phyloP scores from a whole-genome alignment of 2,888 invertebrate genomes.

The Epinotia brunnichana region DNA sequence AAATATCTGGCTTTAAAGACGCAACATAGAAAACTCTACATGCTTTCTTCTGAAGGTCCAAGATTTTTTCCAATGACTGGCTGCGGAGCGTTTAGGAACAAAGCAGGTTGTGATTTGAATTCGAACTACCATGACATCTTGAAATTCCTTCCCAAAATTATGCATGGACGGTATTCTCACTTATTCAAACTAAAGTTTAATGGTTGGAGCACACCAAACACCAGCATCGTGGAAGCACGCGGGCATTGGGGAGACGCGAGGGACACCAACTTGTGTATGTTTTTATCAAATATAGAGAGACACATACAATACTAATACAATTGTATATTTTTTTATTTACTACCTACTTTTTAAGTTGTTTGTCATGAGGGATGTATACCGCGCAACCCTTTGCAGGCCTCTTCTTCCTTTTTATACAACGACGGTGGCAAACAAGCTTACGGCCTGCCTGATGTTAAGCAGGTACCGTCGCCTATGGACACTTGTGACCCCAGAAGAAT shows the following conservation, averaged over 20 bases:
- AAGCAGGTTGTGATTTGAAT: constrained; percentile 13
- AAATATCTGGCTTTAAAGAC: constrained; percentile 22
- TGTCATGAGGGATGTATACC: no score
- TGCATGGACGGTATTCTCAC: constrained; percentile 13
- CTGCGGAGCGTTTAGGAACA: constrained; percentile 39
- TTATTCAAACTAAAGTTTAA: constrained; percentile 17
- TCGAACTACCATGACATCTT: constrained; percentile 20
- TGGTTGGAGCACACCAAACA: not conserved
- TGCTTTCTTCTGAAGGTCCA: constrained; percentile 24
- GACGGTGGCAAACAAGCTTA: no score
- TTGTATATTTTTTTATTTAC: constrained; percentile 2
- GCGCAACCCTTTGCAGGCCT: no score
- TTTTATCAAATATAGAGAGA: constrained; percentile 40
- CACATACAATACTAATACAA: constrained; percentile 16
- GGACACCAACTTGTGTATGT: constrained; percentile 48
- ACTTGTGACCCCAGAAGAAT: no score
- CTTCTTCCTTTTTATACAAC: no score
- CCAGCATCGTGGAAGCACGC: constrained; percentile 15
- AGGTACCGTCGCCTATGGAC: no score
- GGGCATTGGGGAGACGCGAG: constrained; percentile 30
- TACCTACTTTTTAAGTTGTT: no score
- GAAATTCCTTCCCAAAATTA: constrained; percentile 15
- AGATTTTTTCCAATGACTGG: constrained; percentile 66
- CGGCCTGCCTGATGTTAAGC: no score
- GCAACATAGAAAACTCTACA: not conserved